These are phyloP conservation scores for Lordiphosa stackelbergi DNA, from an alignment of 1,140 invertebrate species.

Conservation along the genomic window DNA sequence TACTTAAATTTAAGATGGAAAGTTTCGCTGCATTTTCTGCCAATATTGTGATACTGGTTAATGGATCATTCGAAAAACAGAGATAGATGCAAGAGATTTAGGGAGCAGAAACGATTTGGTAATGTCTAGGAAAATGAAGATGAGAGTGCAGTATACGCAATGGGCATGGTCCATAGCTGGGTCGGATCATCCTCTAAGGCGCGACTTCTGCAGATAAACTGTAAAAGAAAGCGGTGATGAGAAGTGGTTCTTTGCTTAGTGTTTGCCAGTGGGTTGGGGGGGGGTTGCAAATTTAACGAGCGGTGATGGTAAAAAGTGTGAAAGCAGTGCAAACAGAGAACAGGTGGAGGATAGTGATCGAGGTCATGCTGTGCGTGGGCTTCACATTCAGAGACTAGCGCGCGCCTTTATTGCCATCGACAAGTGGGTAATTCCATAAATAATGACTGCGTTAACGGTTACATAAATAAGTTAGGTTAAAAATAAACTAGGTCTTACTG, in stretches of 20 bases:
- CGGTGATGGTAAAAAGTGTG: not conserved
- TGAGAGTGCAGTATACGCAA: constrained; percentile 34
- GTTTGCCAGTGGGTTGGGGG: constrained; percentile 9
- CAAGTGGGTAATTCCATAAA: constrained; percentile 35
- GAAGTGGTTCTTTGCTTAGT: constrained; percentile 27
- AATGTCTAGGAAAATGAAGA: constrained; percentile 47
- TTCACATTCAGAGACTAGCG: constrained; percentile 20
- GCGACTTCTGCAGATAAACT: constrained; percentile 65
- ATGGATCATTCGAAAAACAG: constrained; percentile 12
- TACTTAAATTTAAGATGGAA: constrained; percentile 57
- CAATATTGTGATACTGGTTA: constrained; percentile 18
- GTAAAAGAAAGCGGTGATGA: constrained; percentile 69
- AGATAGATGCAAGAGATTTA: constrained; percentile 24
- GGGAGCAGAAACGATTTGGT: constrained; percentile 37
- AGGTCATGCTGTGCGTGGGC: constrained; percentile 52
- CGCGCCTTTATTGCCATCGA: constrained; percentile 27
- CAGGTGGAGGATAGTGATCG: constrained; percentile 24
- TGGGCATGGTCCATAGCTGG: constrained; percentile 53
- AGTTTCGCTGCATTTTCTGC: constrained; percentile 32
- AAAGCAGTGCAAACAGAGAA: constrained; percentile 34
- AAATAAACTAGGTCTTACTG: constrained; percentile 50
- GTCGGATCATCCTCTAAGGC: constrained; percentile 36
- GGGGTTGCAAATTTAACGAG: constrained; percentile 22
- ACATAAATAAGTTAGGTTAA: constrained; percentile 59
- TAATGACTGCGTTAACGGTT: constrained; percentile 23